Conservation (phyloP, 2,888 invertebrate genomes). For the Drosophila prostipennis region DNA sequence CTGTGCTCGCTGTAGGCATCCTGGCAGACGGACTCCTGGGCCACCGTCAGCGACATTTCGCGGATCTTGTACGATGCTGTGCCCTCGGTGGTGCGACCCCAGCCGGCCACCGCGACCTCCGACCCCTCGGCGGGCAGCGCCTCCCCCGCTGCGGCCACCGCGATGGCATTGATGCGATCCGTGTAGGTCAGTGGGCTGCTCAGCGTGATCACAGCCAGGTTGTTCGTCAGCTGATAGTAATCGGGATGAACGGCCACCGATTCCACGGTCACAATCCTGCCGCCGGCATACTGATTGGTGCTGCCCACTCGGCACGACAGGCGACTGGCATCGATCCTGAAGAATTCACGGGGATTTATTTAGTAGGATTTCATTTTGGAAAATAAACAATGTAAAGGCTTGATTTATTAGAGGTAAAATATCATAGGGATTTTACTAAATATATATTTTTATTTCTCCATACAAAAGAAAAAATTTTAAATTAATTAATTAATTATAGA, state of each 20-base stretch:
- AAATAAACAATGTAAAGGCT: not conserved
- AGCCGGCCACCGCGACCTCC: slow-evolving; percentile 77
- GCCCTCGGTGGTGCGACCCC: slow-evolving; percentile 74
- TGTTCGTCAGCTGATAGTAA: slow-evolving; percentile 64
- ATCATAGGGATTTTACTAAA: too few species aligned
- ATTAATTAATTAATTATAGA: too few species aligned
- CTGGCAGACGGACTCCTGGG: slow-evolving; percentile 55
- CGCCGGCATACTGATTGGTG: slow-evolving; percentile 79
- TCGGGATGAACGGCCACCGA: slow-evolving; percentile 66
- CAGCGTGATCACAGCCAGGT: slow-evolving; percentile 80
- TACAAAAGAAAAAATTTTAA: too few species aligned
- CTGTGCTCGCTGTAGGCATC: slow-evolving; percentile 65
- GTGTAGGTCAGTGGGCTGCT: slow-evolving; percentile 52
- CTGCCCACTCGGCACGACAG: slow-evolving; percentile 81
- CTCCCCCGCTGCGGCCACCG: slow-evolving; percentile 44
- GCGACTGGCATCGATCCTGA: slow-evolving; percentile 49
- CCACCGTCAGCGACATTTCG: slow-evolving; percentile 50
- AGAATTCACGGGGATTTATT: not conserved
- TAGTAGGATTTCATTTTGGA: not conserved
- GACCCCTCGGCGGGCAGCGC: slow-evolving; percentile 57
- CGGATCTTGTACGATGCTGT: slow-evolving; percentile 69
- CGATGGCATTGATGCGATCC: slow-evolving; percentile 66
- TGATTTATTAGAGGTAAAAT: too few species aligned
- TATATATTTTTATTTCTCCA: too few species aligned
- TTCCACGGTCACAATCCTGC: slow-evolving; percentile 67